These are phyloP conservation scores for Venustaconcha ellipsiformis DNA, from an alignment of 1,140 invertebrate genomes.

Conservation along the genomic window DNA sequence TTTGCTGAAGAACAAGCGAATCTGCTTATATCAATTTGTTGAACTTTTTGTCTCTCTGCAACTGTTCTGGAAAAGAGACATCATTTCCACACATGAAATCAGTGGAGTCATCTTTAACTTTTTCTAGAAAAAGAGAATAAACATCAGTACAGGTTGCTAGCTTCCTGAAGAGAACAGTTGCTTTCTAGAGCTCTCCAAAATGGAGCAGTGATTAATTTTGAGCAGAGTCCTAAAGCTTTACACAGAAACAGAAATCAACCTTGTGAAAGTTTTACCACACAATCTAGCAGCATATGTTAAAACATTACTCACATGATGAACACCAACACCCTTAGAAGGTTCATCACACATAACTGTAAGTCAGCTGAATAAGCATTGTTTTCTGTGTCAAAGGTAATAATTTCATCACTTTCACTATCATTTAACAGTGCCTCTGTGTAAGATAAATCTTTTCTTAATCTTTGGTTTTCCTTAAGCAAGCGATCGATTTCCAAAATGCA, in stretches of 20 bases:
- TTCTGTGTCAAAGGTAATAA: conserved; percentile 12
- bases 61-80: conserved; percentile 19
- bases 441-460: conserved; percentile 10
- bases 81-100: conserved; percentile 22
- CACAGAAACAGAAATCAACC: conserved; percentile 11
- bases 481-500: background rate
- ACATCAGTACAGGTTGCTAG: conserved; percentile 17
- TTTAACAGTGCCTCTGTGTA: conserved; percentile 5
- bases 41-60: conserved; percentile 18
- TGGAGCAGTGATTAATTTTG: conserved; percentile 28
- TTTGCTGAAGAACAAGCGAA: conserved; percentile 3
- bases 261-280: conserved; percentile 20
- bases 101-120: conserved; percentile 11
- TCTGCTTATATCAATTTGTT: conserved; percentile 2
- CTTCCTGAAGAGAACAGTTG: conserved; percentile 22
- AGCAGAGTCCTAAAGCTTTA: conserved; percentile 30
- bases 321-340: conserved; percentile 28
- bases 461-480: conserved; percentile 2
- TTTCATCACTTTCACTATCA: conserved; percentile 2
- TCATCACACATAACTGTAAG: conserved; percentile 19
- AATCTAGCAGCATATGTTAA: conserved; percentile 18
- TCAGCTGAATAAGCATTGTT: conserved; percentile 6
- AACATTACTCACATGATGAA: conserved; percentile 29
- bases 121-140: conserved; percentile 13
- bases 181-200: conserved; percentile 30